Percentiles rank a stretch among this genome's conserved stretches.
These are phyloP conservation scores for Ashinkailepas kermadecensis DNA, from an alignment of 2,888 invertebrate genomes.

Conservation along the genomic window DNA sequence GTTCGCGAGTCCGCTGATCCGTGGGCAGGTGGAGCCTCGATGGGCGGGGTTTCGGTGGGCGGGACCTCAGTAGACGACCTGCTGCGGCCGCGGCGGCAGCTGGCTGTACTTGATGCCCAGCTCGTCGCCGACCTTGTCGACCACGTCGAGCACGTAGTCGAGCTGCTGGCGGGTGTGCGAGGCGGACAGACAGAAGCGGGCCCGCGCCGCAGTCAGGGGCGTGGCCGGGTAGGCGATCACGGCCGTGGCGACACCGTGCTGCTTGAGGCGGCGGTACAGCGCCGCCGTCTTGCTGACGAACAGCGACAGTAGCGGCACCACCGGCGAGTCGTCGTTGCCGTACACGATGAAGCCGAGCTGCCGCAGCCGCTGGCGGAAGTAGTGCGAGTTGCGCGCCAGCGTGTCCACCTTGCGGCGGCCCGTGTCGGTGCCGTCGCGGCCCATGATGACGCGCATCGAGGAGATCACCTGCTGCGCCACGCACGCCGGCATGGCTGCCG, in stretches of 20 bases:
- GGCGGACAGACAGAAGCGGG: conserved; percentile 90
- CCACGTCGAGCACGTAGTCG: conserved; percentile 54
- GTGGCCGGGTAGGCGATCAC: conserved; percentile 98
- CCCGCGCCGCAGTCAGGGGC: conserved; percentile 81
- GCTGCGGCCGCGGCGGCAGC: neutral
- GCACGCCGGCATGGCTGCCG: conserved; percentile 79
- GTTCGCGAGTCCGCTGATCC: no score
- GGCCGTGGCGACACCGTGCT: conserved; percentile 77
- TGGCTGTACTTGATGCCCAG: conserved; percentile 26
- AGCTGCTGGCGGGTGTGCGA: conserved; percentile 90
- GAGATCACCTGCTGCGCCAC: conserved; percentile 83
- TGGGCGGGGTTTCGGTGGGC: no score
- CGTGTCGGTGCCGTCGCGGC: conserved; percentile 64
- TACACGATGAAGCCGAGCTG: conserved; percentile 49
- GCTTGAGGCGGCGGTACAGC: conserved; percentile 73
- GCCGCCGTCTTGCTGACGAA: conserved; percentile 88
- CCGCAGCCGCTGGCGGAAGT: conserved; percentile 45
- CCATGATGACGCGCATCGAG: conserved; percentile 80
- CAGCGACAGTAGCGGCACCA: conserved; percentile 60
- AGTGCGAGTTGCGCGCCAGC: conserved; percentile 44
- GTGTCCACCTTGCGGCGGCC: conserved; percentile 45
- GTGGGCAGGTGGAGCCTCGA: no score
- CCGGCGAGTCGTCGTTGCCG: conserved; percentile 49
- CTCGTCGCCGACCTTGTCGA: conserved; percentile 27
- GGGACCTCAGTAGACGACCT: neutral